phyloP scores from a whole-genome alignment of 2,888 invertebrate genomes.

The Saturnia pavonia region DNA sequence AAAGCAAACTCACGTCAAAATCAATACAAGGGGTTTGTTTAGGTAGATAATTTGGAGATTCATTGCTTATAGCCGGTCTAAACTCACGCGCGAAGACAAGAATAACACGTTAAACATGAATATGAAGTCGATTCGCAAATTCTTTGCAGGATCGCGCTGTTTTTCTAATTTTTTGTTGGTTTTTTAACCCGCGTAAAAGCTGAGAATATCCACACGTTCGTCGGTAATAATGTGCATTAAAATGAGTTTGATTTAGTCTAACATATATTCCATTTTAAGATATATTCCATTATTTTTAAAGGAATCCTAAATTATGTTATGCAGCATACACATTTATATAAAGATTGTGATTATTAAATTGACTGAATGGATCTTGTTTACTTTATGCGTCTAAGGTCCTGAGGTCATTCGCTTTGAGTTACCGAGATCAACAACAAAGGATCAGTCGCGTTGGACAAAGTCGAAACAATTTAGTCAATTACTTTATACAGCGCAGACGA shows the following conservation, averaged over 20 bases:
- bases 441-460: slow-evolving; percentile 18
- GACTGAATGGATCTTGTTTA: not conserved
- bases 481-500: slow-evolving; percentile 12
- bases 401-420: slow-evolving; percentile 15
- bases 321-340: not conserved
- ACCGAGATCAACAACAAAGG: slow-evolving; percentile 18
- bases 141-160: too few species aligned
- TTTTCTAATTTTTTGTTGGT: too few species aligned
- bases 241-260: too few species aligned
- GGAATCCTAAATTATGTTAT: not conserved
- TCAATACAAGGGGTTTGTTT: not conserved
- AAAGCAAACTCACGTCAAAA: not conserved
- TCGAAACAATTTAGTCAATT: slow-evolving; percentile 23
- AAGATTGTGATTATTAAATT: not conserved
- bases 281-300: not conserved
- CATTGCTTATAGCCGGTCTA: too few species aligned
- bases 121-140: too few species aligned
- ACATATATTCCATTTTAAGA: too few species aligned
- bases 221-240: too few species aligned
- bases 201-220: too few species aligned
- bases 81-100: too few species aligned
- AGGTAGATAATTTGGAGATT: too few species aligned
- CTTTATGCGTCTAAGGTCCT: slow-evolving; percentile 2
- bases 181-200: too few species aligned
- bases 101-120: too few species aligned